Evolutionary conservation across 2,888 invertebrate species (phyloP), one percentile per base, ranked within the genome.

Genomic region (Andrena trimmerana): DNA sequence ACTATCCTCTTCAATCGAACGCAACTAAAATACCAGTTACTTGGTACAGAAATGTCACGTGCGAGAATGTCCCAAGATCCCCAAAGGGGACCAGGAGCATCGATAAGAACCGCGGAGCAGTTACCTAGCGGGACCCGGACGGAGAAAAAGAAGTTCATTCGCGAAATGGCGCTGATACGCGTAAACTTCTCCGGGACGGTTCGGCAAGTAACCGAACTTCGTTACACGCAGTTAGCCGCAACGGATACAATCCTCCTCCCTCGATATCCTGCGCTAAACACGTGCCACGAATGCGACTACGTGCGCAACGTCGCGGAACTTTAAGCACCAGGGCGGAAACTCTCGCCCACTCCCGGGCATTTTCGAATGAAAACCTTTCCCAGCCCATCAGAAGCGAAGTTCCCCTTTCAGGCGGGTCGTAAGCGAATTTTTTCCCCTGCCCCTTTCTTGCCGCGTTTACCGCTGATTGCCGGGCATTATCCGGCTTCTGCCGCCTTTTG

Each of bases 391-490:
- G 52, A 20, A 20, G 3, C 57, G 60, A 52, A 60, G 70, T 7
- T 66, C 52, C 67, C 8, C 48, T 24, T 42, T 10, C 42, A 16
- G 16, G 24, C 59, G n/a, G 20, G 52, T 42, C 72, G 66, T 72
- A 29, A 63, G 27, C n/a, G 63, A 63, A 79, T 79, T 81, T 72
- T 62, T 63, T 24, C 67, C 54, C 10, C 57, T 13, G 33, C n/a
- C 4, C 6, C 5, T 36, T 57, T 16, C 29, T 60, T 29, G 42
- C 67, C 71, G 16, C 71, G 48, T 69, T 65, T 65, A 50, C 66
- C 68, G 50, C 13, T 68, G 78, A 78, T 78, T 50, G 62, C 50
- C 57, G 57, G n/a, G 62, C 68, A 66, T 78, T 78, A 72, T 72
- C 36, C 60, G 24, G 27, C 60, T 65, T n/a, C 57, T 27, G 24